Evolutionary conservation across 2,888 invertebrate genomes (phyloP).

Genomic region (Andrena bucephala): DNA sequence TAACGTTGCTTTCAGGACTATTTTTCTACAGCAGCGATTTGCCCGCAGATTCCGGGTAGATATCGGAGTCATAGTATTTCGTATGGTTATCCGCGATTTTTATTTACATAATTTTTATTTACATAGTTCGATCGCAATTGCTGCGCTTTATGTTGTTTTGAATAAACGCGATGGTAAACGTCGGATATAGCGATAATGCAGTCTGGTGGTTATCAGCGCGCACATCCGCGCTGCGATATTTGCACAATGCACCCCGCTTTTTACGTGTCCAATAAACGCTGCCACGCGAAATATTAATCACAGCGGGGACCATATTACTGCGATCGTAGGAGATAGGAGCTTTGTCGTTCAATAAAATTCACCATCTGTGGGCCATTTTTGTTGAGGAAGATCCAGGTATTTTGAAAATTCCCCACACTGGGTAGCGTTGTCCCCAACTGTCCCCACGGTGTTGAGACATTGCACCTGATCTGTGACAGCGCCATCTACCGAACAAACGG

Average conservation of each 20-base stretch:
- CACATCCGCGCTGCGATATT: conserved; percentile 6
- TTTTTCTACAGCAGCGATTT: too few species aligned
- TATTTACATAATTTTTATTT: not conserved
- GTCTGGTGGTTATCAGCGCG: conserved; percentile 29
- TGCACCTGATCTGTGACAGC: not conserved
- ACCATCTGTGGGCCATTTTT: not conserved
- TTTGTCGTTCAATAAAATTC: not conserved
- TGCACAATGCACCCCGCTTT: conserved; percentile 28
- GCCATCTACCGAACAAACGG: not conserved
- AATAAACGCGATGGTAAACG: conserved; percentile 23
- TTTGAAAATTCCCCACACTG: too few species aligned
- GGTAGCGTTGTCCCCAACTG: not conserved
- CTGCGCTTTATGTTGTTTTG: not conserved
- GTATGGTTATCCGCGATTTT: conserved; percentile 1
- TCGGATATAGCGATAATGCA: conserved; percentile 37
- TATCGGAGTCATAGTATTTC: not conserved
- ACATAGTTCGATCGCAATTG: not conserved
- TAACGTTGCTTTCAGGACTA: too few species aligned
- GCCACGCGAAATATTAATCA: conserved; percentile 21
- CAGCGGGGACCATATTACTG: conserved; percentile 13
- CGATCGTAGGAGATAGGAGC: conserved; percentile 11
- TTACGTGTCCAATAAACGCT: conserved; percentile 33
- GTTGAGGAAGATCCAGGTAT: not conserved
- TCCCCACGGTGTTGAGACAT: not conserved
- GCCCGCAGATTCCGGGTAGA: too few species aligned